Base-by-base conservation (phyloP, 1,140 invertebrate species). In the Drosophila dunni region DNA sequence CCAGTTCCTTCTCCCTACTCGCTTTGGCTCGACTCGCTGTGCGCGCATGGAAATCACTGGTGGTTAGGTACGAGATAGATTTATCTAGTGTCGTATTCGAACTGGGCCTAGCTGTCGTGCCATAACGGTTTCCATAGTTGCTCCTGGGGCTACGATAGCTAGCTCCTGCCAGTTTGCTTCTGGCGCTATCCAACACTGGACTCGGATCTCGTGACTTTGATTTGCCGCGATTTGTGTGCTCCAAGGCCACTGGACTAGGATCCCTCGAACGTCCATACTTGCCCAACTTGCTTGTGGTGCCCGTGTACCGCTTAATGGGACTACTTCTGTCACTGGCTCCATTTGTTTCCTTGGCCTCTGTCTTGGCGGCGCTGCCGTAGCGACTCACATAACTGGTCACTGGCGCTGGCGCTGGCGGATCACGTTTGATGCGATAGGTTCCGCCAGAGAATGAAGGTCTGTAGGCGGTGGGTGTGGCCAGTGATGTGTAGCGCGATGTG, bases 361-460 rank as follows among this genome's bases (percentile, higher is more conserved):
- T 56, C n/a, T 83, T 91, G 50, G 70, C 73, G 0, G 34, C 6
- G 45, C 62, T 67, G 13, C 70, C 68, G 72, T 92, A 91, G 20
- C 86, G 85, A 68, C 91, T 92, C 1, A 80, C 80, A 29, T 92
- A 92, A 46, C 81, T 78, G 34, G 50, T 51, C 24, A 72, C 57
- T 7, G 79, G 45, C 4, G 72, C 20, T 8, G 82, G 36, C 0
- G 76, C 60, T 0, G 81, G 72, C 1, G 84, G 67, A 57, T 92
- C 90, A 10, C 90, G 81, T 57, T 91, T 90, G 2, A 89, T 65
- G 36, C 91, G 91, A 73, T 92, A 92, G 0, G 91, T 92, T 6
- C 91, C 91, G 1, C 91, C 86, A 0, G 91, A 91, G 67, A 92
- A 92, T 1, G 91, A 92, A 0, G 91, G 91, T 38, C 91, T 80